These are phyloP conservation scores for Liposcelis brunnea DNA, from an alignment of 2,888 invertebrate species.

Conservation along the genomic window DNA sequence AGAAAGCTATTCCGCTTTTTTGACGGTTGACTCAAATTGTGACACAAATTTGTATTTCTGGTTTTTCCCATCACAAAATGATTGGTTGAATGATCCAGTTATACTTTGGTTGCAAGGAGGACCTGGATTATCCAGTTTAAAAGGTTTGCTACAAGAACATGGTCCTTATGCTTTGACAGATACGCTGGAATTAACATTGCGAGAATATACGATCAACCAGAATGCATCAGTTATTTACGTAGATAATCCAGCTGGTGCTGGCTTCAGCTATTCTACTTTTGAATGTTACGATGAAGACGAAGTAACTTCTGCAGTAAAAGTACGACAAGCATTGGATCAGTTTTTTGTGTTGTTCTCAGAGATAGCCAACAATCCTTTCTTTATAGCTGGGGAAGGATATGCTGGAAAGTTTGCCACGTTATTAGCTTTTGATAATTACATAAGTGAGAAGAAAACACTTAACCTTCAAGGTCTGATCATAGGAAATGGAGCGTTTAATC, in stretches of 20 bases:
- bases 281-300: slow-evolving; percentile 48
- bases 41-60: slow-evolving; percentile 45
- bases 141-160: too few relatives aligned
- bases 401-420: too few relatives aligned
- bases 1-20: slow-evolving; percentile 38
- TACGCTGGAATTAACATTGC: slow-evolving; percentile 33
- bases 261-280: slow-evolving; percentile 56
- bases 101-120: too few relatives aligned
- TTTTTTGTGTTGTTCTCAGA: too few relatives aligned
- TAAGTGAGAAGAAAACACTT: too few relatives aligned
- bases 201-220: slow-evolving; percentile 62
- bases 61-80: slow-evolving; percentile 39
- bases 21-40: slow-evolving; percentile 36
- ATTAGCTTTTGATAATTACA: too few relatives aligned
- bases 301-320: slow-evolving; percentile 63
- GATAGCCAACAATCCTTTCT: too few relatives aligned
- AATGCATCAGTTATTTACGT: slow-evolving; percentile 70
- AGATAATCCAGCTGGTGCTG: slow-evolving; percentile 85
- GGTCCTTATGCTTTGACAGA: slow-evolving; percentile 15
- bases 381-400: slow-evolving; percentile 10
- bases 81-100: slow-evolving; percentile 25
- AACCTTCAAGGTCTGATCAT: too few relatives aligned
- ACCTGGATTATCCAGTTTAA: too few relatives aligned
- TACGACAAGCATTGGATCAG: too few relatives aligned
- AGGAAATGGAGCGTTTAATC: too few relatives aligned